Evolutionary conservation across 2,888 invertebrate species (phyloP).

Genomic region (Macropis europaea): DNA sequence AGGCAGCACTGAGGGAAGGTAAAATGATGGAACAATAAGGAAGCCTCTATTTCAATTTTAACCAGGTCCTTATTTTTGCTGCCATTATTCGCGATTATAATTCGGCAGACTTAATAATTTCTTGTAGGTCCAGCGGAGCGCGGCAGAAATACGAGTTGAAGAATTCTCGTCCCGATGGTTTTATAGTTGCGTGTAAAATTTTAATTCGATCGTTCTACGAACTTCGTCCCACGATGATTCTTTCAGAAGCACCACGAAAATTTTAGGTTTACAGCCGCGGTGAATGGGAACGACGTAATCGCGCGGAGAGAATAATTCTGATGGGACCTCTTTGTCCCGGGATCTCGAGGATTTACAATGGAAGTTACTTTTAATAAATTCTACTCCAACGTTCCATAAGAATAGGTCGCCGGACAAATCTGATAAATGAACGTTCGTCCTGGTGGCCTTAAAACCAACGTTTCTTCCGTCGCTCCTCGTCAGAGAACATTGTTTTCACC

Average conservation of each 20-base stretch:
- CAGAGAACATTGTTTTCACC: neutral
- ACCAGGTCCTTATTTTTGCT: no score
- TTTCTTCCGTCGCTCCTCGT: neutral
- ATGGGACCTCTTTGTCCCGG: slow-evolving; percentile 2
- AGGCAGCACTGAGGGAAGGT: no score
- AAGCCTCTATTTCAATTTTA: no score
- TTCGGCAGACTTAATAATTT: slow-evolving; percentile 3
- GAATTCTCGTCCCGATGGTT: slow-evolving; percentile 3
- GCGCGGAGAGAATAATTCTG: neutral
- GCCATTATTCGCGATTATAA: no score
- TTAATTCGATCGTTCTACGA: neutral
- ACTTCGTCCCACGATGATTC: slow-evolving; percentile 17
- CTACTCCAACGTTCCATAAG: neutral
- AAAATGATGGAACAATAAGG: no score
- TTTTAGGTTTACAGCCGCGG: slow-evolving; percentile 8
- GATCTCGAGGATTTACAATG: neutral
- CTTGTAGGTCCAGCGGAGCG: neutral
- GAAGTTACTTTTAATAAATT: slow-evolving; percentile 23
- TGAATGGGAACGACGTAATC: slow-evolving; percentile 10
- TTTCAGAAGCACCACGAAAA: slow-evolving; percentile 12
- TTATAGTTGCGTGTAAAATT: slow-evolving; percentile 15
- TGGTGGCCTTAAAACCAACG: neutral
- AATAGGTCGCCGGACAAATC: slow-evolving; percentile 2
- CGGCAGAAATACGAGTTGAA: neutral
- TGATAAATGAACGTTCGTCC: slow-evolving; percentile 6